Percentiles rank a stretch among this genome's conserved stretches.
Evolutionary conservation across 2,797 vertebrate species (phyloP).

Genomic region (Scolopax rusticola): DNA sequence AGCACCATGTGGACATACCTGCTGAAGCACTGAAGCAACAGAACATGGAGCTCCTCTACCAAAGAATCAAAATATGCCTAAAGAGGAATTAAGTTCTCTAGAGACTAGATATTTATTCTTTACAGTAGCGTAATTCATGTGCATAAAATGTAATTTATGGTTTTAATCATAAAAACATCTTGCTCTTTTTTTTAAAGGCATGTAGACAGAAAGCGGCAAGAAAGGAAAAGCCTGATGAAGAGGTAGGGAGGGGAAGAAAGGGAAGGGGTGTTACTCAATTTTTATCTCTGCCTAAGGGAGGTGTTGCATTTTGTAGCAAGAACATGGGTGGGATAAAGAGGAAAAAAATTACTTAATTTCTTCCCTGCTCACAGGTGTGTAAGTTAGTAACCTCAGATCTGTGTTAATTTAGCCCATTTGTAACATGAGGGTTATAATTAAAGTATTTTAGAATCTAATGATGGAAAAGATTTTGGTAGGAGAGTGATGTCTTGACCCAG

Average conservation of each 20-base stretch:
- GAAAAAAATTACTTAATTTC: fast-evolving
- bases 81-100: not conserved
- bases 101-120: not conserved
- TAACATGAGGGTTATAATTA: not conserved
- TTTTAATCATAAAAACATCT: slow-evolving; percentile 36
- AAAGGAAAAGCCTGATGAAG: slow-evolving; percentile 56
- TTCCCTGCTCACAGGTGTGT: not conserved
- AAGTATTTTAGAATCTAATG: not conserved
- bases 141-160: not conserved
- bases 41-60: not conserved
- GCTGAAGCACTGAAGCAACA: not conserved
- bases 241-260: slow-evolving; percentile 68
- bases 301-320: not conserved
- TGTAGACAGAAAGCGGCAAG: slow-evolving; percentile 46
- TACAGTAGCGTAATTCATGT: not conserved
- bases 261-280: not conserved
- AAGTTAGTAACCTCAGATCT: not conserved
- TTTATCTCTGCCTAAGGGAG: not conserved
- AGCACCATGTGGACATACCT: not conserved
- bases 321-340: not conserved
- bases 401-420: not conserved
- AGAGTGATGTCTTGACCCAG: not conserved
- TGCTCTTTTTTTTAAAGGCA: slow-evolving; percentile 62
- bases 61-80: not conserved
- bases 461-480: not conserved